Conservation (phyloP, 2,113 vertebrate species). For the Ceuthmochares aereus region DNA sequence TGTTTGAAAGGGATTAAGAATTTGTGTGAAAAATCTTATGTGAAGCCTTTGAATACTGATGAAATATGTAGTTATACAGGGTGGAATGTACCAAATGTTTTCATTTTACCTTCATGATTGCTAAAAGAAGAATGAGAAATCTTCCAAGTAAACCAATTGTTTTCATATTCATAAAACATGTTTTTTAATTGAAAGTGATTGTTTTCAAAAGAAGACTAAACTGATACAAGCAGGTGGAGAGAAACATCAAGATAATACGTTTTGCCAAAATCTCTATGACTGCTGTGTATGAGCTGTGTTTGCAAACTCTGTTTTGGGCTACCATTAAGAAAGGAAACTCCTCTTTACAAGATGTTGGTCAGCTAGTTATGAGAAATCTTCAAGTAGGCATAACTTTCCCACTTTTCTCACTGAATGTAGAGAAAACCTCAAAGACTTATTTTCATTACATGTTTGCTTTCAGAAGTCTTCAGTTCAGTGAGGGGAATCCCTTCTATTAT, state of each 20-base stretch:
- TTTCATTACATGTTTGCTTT: background rate
- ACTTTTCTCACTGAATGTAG: background rate
- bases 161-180: background rate
- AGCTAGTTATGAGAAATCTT: background rate
- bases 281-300: background rate
- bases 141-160: background rate
- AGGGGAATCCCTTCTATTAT: background rate
- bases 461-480: background rate
- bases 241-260: background rate
- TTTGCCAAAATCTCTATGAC: background rate
- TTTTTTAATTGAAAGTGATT: background rate
- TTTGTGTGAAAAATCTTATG: background rate
- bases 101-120: background rate
- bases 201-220: background rate
- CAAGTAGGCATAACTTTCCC: background rate
- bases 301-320: background rate
- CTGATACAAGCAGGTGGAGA: background rate
- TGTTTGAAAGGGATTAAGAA: conserved; percentile 15
- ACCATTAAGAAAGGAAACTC: background rate
- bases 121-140: background rate
- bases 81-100: background rate
- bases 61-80: background rate
- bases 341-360: background rate
- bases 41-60: background rate
- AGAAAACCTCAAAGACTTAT: background rate